Evolutionary conservation across 2,888 invertebrate species (phyloP), one percentile per base, ranked within the genome.

Genomic region (Habroteleia sp.): DNA sequence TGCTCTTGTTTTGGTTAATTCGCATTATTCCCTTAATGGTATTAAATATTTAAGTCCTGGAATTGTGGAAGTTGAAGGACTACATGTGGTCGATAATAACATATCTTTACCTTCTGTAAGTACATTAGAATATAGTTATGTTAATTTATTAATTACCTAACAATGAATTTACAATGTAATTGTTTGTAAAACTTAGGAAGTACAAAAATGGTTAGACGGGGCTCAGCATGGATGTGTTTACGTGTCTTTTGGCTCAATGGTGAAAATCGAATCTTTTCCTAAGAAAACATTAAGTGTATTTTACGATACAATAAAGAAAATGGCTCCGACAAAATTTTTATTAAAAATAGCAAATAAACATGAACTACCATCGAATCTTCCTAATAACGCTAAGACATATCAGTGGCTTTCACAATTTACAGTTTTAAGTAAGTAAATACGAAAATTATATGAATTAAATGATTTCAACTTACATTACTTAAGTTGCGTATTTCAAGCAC

Each of bases 41-140:
- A 85, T 90, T 0, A 89, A 89, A 52, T 88, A 91, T 0, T 77
- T 89, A 48, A 89, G 90, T 0, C 89, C 90, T 0, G 89, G 89
- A 37, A 85, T 91, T 8, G 83, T 92, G 16, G 91, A 92, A 81
- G 82, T 92, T 56, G 91, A 91, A 1, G 92, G 92, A 1, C 80
- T 91, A 48, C 91, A 92, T 33, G 62, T 87, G 0, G 52, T 44
- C 1, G 81, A 84, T 1, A 74, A 37, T 0, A 13, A 25, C 5
- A 52, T 62, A 16, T 16, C 42, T 13, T 42, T 80, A 13, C 65
- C 74, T 8, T 6, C 54, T 5, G 80, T 79, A 60, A 63, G 60
- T 65, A 20, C n/a, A n/a, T n/a, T n/a, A n/a, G n/a, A n/a, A n/a
- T n/a, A n/a, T n/a, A n/a, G n/a, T n/a, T n/a, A n/a, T n/a, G n/a